Evolutionary conservation across 2,888 invertebrate genomes (phyloP).

Genomic region (Melieria picta): DNA sequence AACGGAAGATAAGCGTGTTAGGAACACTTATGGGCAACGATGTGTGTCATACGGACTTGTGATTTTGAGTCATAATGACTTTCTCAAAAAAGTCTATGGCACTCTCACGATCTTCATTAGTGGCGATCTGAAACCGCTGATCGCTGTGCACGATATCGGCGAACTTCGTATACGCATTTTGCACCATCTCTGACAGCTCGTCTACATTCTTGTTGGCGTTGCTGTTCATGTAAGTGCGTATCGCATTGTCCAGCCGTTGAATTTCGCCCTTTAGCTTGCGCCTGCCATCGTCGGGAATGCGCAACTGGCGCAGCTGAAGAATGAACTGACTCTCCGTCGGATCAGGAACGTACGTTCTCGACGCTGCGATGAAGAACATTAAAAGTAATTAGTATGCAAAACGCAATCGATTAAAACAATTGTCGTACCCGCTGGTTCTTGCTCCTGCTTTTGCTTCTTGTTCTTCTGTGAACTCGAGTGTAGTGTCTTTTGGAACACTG

Average conservation of each 20-base stretch:
- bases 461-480: constrained; percentile 35
- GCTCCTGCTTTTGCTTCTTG: constrained; percentile 27
- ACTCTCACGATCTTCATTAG: constrained; percentile 78
- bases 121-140: constrained; percentile 58
- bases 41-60: constrained; percentile 71
- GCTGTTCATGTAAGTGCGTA: constrained; percentile 59
- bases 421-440: constrained; percentile 13
- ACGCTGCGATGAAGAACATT: constrained; percentile 36
- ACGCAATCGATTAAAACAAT: neutral
- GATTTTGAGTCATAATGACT: constrained; percentile 90
- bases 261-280: constrained; percentile 62
- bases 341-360: constrained; percentile 54
- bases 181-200: constrained; percentile 88
- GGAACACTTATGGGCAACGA: neutral
- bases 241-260: constrained; percentile 60
- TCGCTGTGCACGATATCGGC: constrained; percentile 61
- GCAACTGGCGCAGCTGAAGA: constrained; percentile 58
- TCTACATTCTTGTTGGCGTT: constrained; percentile 70
- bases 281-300: constrained; percentile 64
- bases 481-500: constrained; percentile 62
- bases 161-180: constrained; percentile 80
- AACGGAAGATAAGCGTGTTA: neutral
- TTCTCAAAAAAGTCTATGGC: constrained; percentile 94
- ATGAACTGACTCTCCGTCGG: constrained; percentile 60
- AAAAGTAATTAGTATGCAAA: neutral